These are phyloP conservation scores for Falco cherrug DNA, from an alignment of 2,797 vertebrate genomes.

Conservation along the genomic window DNA sequence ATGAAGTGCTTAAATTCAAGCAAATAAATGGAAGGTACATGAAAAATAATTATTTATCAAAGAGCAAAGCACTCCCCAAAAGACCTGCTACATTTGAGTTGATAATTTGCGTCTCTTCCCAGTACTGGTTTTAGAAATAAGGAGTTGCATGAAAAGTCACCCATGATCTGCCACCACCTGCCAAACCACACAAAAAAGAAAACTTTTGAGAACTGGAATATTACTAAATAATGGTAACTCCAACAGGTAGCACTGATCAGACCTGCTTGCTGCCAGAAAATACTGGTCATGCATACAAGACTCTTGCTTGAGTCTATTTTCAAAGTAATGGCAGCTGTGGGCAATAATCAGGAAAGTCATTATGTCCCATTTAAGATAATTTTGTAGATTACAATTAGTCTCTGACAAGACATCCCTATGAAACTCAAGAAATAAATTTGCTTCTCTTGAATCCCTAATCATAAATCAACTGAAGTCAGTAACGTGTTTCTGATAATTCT, in stretches of 20 bases:
- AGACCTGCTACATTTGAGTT: neutral
- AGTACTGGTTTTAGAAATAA: neutral
- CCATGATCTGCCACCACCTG: neutral
- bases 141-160: neutral
- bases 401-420: neutral
- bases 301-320: neutral
- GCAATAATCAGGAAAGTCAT: constrained; percentile 20
- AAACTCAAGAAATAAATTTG: constrained; percentile 26
- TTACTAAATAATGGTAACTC: neutral
- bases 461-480: neutral
- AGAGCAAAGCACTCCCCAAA: neutral
- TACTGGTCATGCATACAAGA: neutral
- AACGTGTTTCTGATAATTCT: neutral
- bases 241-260: neutral
- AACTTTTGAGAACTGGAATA: neutral
- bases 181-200: neutral
- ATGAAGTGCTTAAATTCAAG: neutral
- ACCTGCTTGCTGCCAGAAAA: neutral
- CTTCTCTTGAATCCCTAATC: constrained; percentile 40
- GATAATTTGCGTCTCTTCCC: neutral
- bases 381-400: constrained; percentile 22
- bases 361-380: constrained; percentile 1
- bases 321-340: constrained; percentile 28
- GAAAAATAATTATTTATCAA: neutral
- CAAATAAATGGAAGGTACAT: neutral